Conservation (phyloP, 2,113 vertebrate genomes). For the Corythornis cristatus region DNA sequence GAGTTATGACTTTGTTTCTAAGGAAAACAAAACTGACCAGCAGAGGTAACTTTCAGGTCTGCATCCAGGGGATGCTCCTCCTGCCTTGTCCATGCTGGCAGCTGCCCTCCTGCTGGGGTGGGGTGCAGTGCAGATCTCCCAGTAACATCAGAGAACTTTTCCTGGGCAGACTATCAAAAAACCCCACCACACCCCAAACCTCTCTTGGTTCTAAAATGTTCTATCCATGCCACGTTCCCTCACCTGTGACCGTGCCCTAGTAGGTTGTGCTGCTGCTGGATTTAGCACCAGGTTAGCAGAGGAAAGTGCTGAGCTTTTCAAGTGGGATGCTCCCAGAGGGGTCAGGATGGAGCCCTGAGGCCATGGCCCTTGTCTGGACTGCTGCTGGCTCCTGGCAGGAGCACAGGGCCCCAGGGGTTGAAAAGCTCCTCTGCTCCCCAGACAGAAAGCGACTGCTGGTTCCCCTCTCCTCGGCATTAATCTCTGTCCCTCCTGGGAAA, state of each 20-base stretch:
- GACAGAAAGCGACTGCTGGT: conserved; percentile 15
- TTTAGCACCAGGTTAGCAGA: neutral
- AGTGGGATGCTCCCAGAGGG: rapidly evolving
- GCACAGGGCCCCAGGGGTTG: neutral
- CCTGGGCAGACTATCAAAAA: neutral
- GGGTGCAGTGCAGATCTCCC: neutral
- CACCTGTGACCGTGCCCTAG: neutral
- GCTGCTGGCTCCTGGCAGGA: neutral
- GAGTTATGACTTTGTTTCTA: neutral
- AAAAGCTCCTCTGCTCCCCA: neutral
- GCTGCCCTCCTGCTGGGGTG: neutral
- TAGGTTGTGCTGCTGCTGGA: neutral
- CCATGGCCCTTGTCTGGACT: rapidly evolving
- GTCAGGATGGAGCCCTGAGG: neutral
- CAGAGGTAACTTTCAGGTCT: neutral
- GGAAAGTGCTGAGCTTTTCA: neutral
- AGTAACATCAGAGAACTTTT: neutral
- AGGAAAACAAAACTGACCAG: neutral
- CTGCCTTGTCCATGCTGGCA: neutral
- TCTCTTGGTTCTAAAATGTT: neutral
- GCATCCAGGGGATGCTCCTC: neutral
- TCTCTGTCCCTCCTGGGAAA: conserved; percentile 62
- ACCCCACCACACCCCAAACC: no score
- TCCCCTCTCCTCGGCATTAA: conserved; percentile 28
- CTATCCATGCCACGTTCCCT: no score